Conservation (phyloP, 2,113 vertebrate genomes). For the Zeus faber region DNA sequence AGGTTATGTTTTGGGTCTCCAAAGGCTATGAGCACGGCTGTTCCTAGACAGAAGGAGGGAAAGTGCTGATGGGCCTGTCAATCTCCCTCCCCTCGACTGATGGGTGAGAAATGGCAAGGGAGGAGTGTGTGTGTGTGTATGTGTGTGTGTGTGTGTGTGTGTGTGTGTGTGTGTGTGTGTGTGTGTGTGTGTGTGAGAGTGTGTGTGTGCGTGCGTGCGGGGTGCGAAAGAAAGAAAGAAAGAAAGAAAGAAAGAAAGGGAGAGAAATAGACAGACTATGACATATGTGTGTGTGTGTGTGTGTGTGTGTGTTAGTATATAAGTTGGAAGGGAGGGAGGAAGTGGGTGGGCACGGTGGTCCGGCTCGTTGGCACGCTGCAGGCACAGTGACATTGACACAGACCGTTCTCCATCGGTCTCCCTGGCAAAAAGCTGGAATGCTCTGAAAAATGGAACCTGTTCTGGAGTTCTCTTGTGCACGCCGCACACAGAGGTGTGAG, state of each 20-base stretch:
- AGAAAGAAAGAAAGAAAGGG: not conserved
- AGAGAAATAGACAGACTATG: slow-evolving; percentile 9
- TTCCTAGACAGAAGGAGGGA: slow-evolving; percentile 20
- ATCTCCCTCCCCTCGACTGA: slow-evolving; percentile 31
- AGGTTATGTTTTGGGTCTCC: slow-evolving; percentile 56
- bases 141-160: no score
- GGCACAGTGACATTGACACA: slow-evolving; percentile 71
- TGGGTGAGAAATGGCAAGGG: slow-evolving; percentile 15
- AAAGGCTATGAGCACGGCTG: slow-evolving; percentile 16
- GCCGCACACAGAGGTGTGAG: slow-evolving; percentile 22
- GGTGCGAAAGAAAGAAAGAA: not conserved
- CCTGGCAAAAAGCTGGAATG: slow-evolving; percentile 71
- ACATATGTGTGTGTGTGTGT: no score
- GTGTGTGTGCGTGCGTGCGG: no score
- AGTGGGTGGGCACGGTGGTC: slow-evolving; percentile 45
- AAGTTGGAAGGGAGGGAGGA: slow-evolving; percentile 28
- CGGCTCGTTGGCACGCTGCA: slow-evolving; percentile 63
- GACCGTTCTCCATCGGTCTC: slow-evolving; percentile 69
- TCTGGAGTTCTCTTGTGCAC: slow-evolving; percentile 50
- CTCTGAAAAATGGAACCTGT: slow-evolving; percentile 81
- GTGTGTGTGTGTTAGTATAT: no score
- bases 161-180: no score
- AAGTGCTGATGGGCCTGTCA: slow-evolving; percentile 45
- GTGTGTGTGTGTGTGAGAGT: no score
- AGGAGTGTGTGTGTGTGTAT: slow-evolving; percentile 21